These are phyloP conservation scores for Epinephelus coioides DNA, from an alignment of 2,797 vertebrate species.

Conservation along the genomic window DNA sequence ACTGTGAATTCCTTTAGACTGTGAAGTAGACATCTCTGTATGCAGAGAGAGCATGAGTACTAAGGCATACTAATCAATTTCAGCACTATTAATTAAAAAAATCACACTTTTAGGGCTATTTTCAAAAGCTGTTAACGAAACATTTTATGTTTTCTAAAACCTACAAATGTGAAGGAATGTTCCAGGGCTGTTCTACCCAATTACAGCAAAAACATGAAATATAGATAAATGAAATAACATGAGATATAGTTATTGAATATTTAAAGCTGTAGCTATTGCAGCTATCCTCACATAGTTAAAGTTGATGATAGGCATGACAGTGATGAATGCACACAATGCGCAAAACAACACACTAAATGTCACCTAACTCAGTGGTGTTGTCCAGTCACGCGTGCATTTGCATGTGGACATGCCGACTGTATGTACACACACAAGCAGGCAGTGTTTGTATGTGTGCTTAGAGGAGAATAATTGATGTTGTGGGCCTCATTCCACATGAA, in stretches of 20 bases:
- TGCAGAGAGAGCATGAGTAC: neutral
- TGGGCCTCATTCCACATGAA: conserved; percentile 62
- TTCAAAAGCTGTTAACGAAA: conserved; percentile 14
- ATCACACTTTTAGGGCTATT: conserved; percentile 11
- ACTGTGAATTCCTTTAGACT: neutral
- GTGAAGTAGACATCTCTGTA: conserved; percentile 10
- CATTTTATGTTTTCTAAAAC: conserved; percentile 39
- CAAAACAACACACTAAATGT: conserved; percentile 27
- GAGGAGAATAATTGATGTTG: conserved; percentile 74
- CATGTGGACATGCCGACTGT: conserved; percentile 1
- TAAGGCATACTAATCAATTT: conserved; percentile 13
- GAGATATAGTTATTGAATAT: conserved; percentile 35
- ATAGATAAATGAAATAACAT: conserved; percentile 9
- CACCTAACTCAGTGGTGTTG: neutral
- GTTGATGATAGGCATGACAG: neutral
- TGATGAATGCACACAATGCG: neutral
- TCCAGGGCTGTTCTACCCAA: conserved; percentile 3
- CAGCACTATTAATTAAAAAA: conserved; percentile 9
- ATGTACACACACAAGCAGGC: conserved; percentile 28
- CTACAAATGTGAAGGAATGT: conserved; percentile 24
- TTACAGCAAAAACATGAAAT: conserved; percentile 18
- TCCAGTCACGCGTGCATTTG: conserved; percentile 25
- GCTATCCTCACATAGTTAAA: neutral
- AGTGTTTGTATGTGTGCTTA: conserved; percentile 42
- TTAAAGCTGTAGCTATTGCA: conserved; percentile 21